Base-by-base conservation (phyloP, 2,888 invertebrate genomes). In the Meteorus cinctellus region DNA sequence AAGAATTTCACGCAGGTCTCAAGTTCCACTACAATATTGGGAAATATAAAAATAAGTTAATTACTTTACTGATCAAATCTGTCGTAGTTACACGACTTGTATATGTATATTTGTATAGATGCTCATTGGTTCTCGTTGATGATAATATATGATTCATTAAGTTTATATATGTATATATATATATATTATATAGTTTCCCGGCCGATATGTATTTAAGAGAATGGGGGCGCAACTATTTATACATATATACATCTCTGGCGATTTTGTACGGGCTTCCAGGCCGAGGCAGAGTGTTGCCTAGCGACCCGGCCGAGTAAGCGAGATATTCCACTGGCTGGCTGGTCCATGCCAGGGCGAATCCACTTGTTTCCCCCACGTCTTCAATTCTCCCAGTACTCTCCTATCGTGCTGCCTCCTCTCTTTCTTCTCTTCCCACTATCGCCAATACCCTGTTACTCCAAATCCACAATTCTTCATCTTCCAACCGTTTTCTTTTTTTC, bases 271-370 rank as follows among this genome's bases (percentile, higher is more conserved):
- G 79, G 68, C 77, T 78, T 78, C 79, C 78, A 79, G 79, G 80
- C 76, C 72, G 78, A 76, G 76, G 78, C 66, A 45, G 79, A 80
- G 80, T 78, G 81, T 81, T 81, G 81, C 81, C 81, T 81, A 81
- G 81, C 81, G 81, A 81, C 81, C 79, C 77, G 48, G 69, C 36
- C 41, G n/a, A 55, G 63, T 29, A 31, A 72, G 62, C n/a, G 69
- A 69, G 72, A 76, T 45, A 68, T 60, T 66, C 62, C 27, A 76
- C 72, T 72, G 51, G 65, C 48, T 41, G 72, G 67, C 76, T 76
- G 72, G 68, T 72, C 76, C 72, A 73, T 69, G 68, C 67, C 67
- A 55, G 75, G 60, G 65, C 73, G 67, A 77, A 78, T 78, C 79
- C 75, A 76, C 75, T 48, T 74, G 55, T 75, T 72, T 65, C 70